Evolutionary conservation across 2,113 vertebrate genomes (phyloP).

Genomic region (Noturus placidus): DNA sequence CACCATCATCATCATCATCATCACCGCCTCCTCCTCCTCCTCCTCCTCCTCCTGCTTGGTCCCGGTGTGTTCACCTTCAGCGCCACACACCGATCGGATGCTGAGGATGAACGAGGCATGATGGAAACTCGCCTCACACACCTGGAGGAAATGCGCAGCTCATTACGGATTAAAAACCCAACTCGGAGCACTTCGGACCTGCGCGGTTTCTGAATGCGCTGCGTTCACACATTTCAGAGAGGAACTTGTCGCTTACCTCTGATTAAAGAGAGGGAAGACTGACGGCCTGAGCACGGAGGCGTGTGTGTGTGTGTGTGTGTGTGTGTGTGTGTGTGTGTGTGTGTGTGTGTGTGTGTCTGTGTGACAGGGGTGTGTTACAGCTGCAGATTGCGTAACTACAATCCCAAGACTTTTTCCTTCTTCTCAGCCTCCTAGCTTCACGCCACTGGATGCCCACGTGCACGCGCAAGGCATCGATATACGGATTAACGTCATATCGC

Average conservation of each 20-base stretch:
- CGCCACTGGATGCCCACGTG: background rate
- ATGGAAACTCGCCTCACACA: background rate
- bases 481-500: no score
- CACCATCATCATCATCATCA: background rate
- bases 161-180: background rate
- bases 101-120: background rate
- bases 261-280: background rate
- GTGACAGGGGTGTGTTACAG: background rate
- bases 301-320: background rate
- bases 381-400: conserved; percentile 9
- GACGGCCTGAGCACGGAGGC: background rate
- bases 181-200: background rate
- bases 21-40: background rate
- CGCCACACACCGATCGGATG: background rate
- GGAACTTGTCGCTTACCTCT: background rate
- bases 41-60: background rate
- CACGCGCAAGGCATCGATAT: no score
- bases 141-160: background rate
- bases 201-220: no score
- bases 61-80: conserved; percentile 14
- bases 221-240: background rate
- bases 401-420: background rate
- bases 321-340: background rate
- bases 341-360: conserved; percentile 13
- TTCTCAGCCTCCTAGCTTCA: background rate